Evolutionary conservation across 2,113 vertebrate species (phyloP).

Genomic region (Pachypanchax playfairii): DNA sequence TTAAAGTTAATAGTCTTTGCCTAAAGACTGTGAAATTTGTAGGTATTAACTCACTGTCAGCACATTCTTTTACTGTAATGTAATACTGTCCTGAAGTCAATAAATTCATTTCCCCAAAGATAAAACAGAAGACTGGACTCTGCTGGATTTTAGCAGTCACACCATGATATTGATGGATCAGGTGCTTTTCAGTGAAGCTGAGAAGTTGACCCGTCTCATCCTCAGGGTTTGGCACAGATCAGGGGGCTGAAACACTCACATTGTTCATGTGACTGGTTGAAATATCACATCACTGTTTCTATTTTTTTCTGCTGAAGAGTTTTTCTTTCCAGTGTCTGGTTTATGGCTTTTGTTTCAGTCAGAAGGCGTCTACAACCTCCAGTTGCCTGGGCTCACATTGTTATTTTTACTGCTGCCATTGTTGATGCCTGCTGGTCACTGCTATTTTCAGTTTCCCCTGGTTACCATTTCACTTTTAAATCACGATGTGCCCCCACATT

Average conservation of each 20-base stretch:
- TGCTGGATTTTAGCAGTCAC: background rate
- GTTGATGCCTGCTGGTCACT: slow-evolving; percentile 28
- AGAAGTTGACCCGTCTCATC: background rate
- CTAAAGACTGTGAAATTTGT: slow-evolving; percentile 37
- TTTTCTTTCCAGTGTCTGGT: slow-evolving; percentile 27
- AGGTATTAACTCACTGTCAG: slow-evolving; percentile 1
- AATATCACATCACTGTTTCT: slow-evolving; percentile 40
- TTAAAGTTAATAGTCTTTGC: slow-evolving; percentile 32
- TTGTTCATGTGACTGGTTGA: slow-evolving; percentile 48
- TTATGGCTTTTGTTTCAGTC: slow-evolving; percentile 52
- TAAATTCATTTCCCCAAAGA: slow-evolving; percentile 14
- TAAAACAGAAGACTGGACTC: background rate
- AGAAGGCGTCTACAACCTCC: slow-evolving; percentile 17
- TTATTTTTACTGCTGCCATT: slow-evolving; percentile 45
- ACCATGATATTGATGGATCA: slow-evolving; percentile 10
- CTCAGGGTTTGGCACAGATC: background rate
- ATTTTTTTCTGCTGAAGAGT: slow-evolving; percentile 31
- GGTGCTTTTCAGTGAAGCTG: background rate
- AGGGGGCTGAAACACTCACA: slow-evolving; percentile 16
- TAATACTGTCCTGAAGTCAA: slow-evolving; percentile 8
- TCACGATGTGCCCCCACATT: slow-evolving; percentile 6
- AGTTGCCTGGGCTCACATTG: slow-evolving; percentile 25
- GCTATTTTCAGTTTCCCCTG: slow-evolving; percentile 59
- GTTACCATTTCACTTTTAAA: slow-evolving; percentile 64
- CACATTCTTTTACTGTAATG: slow-evolving; percentile 17